Conservation (phyloP, 2,888 invertebrate species). For the Norana najaformis region DNA sequence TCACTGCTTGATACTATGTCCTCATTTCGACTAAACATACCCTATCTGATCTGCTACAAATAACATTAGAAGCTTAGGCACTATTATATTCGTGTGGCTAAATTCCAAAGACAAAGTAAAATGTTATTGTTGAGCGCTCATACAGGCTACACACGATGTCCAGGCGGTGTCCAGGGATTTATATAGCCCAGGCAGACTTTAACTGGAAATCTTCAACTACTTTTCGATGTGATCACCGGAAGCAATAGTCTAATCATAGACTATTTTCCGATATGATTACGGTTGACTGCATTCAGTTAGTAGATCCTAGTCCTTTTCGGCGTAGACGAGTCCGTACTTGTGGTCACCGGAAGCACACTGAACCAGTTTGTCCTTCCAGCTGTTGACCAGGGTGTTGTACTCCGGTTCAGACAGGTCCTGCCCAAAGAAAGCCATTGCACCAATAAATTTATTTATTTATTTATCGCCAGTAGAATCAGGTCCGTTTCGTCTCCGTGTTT, state of each 20-base stretch:
- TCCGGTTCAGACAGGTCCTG: constrained; percentile 65
- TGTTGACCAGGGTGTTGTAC: constrained; percentile 64
- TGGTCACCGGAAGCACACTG: constrained; percentile 52
- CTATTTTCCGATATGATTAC: background rate
- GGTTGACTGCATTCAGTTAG: background rate
- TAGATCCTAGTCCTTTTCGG: constrained; percentile 47
- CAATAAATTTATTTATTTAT: background rate
- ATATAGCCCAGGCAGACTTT: no score
- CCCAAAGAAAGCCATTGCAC: background rate
- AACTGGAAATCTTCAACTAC: no score
- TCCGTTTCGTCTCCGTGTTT: no score
- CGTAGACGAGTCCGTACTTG: constrained; percentile 57
- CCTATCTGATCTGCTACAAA: background rate
- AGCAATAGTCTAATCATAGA: background rate
- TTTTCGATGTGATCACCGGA: no score
- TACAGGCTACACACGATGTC: no score
- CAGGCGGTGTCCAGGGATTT: no score
- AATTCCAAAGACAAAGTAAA: no score
- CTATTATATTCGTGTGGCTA: no score
- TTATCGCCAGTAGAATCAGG: background rate
- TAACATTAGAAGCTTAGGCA: background rate
- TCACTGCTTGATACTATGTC: no score
- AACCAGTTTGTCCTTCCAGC: constrained; percentile 58
- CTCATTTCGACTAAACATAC: no score
- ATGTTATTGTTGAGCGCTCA: no score